phyloP scores from a whole-genome alignment of 2,888 invertebrate genomes.

The Magallana nippona region DNA sequence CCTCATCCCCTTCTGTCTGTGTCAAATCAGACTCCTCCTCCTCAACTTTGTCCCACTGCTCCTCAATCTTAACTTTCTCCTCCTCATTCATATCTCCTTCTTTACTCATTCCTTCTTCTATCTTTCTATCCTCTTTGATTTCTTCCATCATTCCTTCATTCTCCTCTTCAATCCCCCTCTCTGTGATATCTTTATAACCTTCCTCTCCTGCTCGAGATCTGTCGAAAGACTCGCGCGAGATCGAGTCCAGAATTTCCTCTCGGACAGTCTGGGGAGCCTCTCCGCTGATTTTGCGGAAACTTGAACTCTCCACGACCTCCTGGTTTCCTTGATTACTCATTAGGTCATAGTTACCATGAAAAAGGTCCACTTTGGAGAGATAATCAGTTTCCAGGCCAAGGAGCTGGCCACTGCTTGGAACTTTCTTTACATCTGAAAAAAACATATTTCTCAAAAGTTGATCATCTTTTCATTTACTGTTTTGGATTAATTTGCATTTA shows the following conservation, averaged over 20 bases:
- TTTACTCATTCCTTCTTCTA: background rate
- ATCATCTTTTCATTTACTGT: no score
- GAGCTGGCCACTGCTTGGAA: background rate
- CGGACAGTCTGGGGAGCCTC: slow-evolving; percentile 47
- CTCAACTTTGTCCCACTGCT: background rate
- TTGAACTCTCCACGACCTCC: slow-evolving; percentile 68
- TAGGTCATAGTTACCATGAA: slow-evolving; percentile 69
- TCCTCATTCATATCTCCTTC: background rate
- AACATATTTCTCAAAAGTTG: no score
- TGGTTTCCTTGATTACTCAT: slow-evolving; percentile 55
- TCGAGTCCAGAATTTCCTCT: slow-evolving; percentile 37
- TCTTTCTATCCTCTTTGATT: background rate
- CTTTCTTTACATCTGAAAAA: background rate
- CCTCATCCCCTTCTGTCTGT: no score
- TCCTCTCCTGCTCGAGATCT: background rate
- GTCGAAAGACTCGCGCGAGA: background rate
- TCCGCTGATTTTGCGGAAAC: slow-evolving; percentile 68
- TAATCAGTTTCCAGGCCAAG: slow-evolving; percentile 72
- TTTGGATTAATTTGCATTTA: background rate
- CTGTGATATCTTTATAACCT: no score
- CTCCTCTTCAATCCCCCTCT: background rate
- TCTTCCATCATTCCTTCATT: background rate
- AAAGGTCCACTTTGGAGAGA: slow-evolving; percentile 70
- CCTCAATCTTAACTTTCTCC: background rate
- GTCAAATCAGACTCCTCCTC: background rate